Percentiles rank a stretch among this genome's conserved stretches.
These are phyloP conservation scores for Xenopus petersii DNA, from an alignment of 2,797 vertebrate genomes.

Conservation along the genomic window DNA sequence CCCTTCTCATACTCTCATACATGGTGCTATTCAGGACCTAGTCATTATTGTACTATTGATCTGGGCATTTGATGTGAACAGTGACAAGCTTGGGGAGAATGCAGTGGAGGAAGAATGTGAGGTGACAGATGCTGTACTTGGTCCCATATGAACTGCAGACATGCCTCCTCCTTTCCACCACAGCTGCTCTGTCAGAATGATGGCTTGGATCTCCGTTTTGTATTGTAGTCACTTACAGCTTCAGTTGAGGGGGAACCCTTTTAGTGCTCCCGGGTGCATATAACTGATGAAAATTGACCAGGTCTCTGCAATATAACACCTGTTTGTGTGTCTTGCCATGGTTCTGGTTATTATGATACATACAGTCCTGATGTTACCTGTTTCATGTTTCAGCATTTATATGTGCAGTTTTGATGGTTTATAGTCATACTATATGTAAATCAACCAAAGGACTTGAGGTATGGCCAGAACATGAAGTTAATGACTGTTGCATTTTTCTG, in stretches of 20 bases:
- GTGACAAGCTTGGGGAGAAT: conserved; percentile 8
- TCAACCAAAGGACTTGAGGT: no score
- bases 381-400: no score
- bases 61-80: conserved; percentile 23
- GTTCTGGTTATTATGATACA: no score
- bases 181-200: conserved; percentile 21
- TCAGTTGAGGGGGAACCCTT: neutral
- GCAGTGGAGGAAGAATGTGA: conserved; percentile 10
- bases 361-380: no score
- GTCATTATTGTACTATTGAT: conserved; percentile 28
- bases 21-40: conserved; percentile 5
- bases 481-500: no score
- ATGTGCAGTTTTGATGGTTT: no score
- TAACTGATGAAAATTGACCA: neutral
- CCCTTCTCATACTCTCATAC: no score
- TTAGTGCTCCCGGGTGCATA: neutral
- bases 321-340: no score
- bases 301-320: neutral
- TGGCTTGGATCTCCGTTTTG: conserved; percentile 7
- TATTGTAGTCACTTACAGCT: neutral
- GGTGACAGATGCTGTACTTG: conserved; percentile 34
- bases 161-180: neutral
- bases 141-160: conserved; percentile 15
- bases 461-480: no score
- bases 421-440: no score